Percentiles rank a stretch among this genome's conserved stretches.
These are phyloP conservation scores for Ooceraea biroi DNA, from an alignment of 1,140 invertebrate species.

Conservation along the genomic window DNA sequence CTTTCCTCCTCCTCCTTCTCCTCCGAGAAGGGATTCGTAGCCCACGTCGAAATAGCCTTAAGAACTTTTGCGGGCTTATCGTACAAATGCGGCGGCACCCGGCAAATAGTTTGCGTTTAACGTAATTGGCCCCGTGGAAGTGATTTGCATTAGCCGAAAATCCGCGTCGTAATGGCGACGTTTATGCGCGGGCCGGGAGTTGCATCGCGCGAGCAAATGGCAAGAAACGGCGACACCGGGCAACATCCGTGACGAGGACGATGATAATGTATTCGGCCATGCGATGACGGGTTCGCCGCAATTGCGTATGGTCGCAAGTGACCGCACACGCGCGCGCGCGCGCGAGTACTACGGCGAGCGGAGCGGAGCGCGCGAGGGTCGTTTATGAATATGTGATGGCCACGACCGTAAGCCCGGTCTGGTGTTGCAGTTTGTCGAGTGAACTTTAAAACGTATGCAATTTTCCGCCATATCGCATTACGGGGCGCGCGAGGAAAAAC, in stretches of 20 bases:
- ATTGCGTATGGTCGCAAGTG: slow-evolving; percentile 55
- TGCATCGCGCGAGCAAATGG: slow-evolving; percentile 23
- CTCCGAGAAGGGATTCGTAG: slow-evolving; percentile 38
- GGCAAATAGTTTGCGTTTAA: slow-evolving; percentile 53
- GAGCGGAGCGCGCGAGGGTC: background rate
- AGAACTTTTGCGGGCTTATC: slow-evolving; percentile 59
- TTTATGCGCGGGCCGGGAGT: slow-evolving; percentile 9
- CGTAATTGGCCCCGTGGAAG: slow-evolving; percentile 37
- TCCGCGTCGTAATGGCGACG: slow-evolving; percentile 30
- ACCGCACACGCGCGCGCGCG: slow-evolving; percentile 27
- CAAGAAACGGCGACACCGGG: slow-evolving; percentile 36
- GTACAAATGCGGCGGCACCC: slow-evolving; percentile 29
- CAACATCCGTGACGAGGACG: slow-evolving; percentile 5
- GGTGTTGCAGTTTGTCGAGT: slow-evolving; percentile 61
- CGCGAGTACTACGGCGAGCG: background rate
- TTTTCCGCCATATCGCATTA: slow-evolving; percentile 62
- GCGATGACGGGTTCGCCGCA: slow-evolving; percentile 49
- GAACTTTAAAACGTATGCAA: slow-evolving; percentile 63
- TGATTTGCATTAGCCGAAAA: slow-evolving; percentile 47
- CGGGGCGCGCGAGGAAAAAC: slow-evolving; percentile 54
- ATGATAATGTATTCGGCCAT: slow-evolving; percentile 32
- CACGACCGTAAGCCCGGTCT: slow-evolving; percentile 27
- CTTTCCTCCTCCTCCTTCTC: background rate
- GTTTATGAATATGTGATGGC: slow-evolving; percentile 60
- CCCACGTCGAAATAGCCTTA: slow-evolving; percentile 52